Base-by-base conservation (phyloP, 2,888 invertebrate species). In the Ceramica pisi region DNA sequence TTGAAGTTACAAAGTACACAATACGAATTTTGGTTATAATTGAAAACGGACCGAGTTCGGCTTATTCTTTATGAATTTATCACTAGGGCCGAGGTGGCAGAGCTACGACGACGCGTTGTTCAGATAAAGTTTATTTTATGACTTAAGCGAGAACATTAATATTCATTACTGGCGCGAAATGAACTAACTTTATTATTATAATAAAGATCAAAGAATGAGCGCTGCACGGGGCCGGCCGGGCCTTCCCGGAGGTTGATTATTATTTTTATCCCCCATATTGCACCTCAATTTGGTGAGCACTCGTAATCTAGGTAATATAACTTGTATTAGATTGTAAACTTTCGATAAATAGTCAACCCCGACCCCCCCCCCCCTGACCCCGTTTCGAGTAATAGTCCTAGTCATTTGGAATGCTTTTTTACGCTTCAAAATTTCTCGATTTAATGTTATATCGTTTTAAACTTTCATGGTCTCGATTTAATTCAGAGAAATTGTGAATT, bases 51-150 rank as follows among this genome's bases (percentile, higher is more conserved):
- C 89, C 80, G 92, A 93, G 93, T 94, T 94, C 84, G 89, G 92
- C 88, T 92, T 92, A 92, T 93, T 95, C 94, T 94, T 94, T 92
- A 90, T 90, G 87, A 92, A 94, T 93, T 94, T 94, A 95, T 94
- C 93, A 92, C 93, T 89, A 86, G 88, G 88, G 89, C 89, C 87
- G 89, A 89, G 90, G 91, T 91, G 88, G 88, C 88, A 86, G 88
- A 87, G 88, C 80, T 80, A 90, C 90, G 90, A 90, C 90, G 92
- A 93, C 92, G 93, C 93, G 90, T 92, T 93, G 92, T 91, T 90
- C 91, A 90, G 94, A 94, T 94, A 94, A 95, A 95, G 93, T 95
- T 95, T 94, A 95, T 94, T 95, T 95, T 95, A 95, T 95, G 93
- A 93, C 93, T 94, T 93, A 93, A 94, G 91, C 93, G 91, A 93